Evolutionary conservation across 1,140 invertebrate genomes (phyloP).

Genomic region (Drosophila neocordata): DNA sequence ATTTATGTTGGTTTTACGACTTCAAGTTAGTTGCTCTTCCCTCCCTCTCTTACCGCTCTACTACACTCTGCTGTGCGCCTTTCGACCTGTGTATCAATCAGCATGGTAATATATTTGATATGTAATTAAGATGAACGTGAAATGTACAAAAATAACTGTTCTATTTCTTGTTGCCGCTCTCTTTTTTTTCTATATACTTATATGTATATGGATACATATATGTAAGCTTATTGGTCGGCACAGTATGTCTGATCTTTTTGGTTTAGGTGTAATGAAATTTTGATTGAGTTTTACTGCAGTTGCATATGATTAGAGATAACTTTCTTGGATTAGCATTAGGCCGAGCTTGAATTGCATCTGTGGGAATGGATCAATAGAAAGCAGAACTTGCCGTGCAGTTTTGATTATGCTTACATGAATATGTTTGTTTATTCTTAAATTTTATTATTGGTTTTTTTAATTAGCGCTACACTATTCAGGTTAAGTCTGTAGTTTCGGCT

Average conservation of each 20-base stretch:
- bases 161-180: neutral
- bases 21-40: conserved; percentile 30
- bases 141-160: conserved; percentile 31
- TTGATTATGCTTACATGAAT: conserved; percentile 41
- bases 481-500: no score
- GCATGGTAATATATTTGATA: conserved; percentile 74
- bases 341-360: neutral
- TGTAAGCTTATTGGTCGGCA: conserved; percentile 4
- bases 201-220: conserved; percentile 21
- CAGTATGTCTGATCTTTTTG: conserved; percentile 46
- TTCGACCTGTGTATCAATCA: conserved; percentile 59
- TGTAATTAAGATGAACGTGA: conserved; percentile 75
- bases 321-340: no score
- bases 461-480: conserved; percentile 45
- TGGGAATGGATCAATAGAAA: conserved; percentile 37
- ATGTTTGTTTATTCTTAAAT: conserved; percentile 24
- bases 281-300: conserved; percentile 68
- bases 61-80: neutral
- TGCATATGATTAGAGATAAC: conserved; percentile 65
- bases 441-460: conserved; percentile 52
- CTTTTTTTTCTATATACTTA: neutral
- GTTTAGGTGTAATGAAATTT: conserved; percentile 56
- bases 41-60: neutral
- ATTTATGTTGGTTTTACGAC: conserved; percentile 78
- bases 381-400: conserved; percentile 46